Conservation (phyloP, 2,888 invertebrate species). For the Silvanus unidentatus region DNA sequence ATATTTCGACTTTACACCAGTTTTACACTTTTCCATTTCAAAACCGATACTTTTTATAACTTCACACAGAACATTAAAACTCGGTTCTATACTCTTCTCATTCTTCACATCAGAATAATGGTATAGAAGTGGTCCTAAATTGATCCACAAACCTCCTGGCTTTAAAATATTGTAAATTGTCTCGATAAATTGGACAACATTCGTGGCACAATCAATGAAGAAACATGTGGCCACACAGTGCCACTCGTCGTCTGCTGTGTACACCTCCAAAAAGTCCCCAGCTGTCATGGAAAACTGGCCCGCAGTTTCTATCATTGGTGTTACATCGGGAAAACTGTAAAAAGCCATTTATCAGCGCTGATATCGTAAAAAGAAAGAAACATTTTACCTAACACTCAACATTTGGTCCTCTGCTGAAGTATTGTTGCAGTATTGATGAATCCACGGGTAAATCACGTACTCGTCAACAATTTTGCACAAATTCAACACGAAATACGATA, state of each 20-base stretch:
- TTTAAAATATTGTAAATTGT: slow-evolving; percentile 83
- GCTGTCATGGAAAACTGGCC: slow-evolving; percentile 89
- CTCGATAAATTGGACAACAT: slow-evolving; percentile 91
- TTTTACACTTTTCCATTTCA: slow-evolving; percentile 71
- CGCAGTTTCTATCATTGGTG: slow-evolving; percentile 62
- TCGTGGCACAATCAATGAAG: slow-evolving; percentile 97
- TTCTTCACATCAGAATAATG: slow-evolving; percentile 81
- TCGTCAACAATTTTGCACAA: slow-evolving; percentile 67
- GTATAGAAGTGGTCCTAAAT: slow-evolving; percentile 88
- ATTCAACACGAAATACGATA: slow-evolving; percentile 93
- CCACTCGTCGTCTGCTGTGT: slow-evolving; percentile 67
- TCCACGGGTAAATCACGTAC: slow-evolving; percentile 86
- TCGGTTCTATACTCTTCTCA: slow-evolving; percentile 89
- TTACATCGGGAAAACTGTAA: slow-evolving; percentile 77
- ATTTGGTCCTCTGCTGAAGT: slow-evolving; percentile 75
- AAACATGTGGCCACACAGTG: slow-evolving; percentile 94
- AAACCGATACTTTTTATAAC: slow-evolving; percentile 82
- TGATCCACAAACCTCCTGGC: slow-evolving; percentile 86
- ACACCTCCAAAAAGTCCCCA: slow-evolving; percentile 93
- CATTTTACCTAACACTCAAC: slow-evolving; percentile 54
- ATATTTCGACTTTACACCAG: slow-evolving; percentile 77
- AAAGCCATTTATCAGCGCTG: too few relatives aligned
- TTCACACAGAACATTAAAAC: slow-evolving; percentile 62
- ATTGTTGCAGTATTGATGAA: slow-evolving; percentile 92
- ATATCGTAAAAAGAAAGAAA: too few relatives aligned